Percentiles rank a stretch among this genome's conserved stretches.
Evolutionary conservation across 2,888 invertebrate species (phyloP).

Genomic region (Yponomeuta sedellus): DNA sequence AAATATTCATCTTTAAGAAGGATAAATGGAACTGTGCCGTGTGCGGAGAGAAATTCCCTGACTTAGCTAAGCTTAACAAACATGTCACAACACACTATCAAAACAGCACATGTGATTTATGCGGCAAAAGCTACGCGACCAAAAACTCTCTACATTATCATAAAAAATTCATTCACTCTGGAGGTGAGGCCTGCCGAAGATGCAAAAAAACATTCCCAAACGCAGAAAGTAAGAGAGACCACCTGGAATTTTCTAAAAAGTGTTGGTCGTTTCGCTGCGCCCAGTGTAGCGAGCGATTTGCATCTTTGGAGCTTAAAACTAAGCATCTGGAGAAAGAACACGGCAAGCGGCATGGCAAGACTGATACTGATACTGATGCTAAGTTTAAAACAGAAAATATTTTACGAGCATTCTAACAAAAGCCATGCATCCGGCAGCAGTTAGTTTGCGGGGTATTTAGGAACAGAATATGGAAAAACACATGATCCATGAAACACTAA

Average conservation of each 20-base stretch:
- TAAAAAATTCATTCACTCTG: constrained; percentile 46
- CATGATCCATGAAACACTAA: background rate
- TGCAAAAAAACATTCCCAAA: constrained; percentile 53
- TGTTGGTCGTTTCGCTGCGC: constrained; percentile 55
- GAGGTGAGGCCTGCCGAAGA: constrained; percentile 46
- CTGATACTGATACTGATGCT: too few relatives aligned
- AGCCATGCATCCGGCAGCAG: constrained; percentile 28
- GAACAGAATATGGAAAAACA: background rate
- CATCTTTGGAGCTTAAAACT: constrained; percentile 55
- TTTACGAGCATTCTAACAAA: constrained; percentile 51
- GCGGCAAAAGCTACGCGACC: constrained; percentile 51
- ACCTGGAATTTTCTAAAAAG: constrained; percentile 39
- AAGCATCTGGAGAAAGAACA: constrained; percentile 47
- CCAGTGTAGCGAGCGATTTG: constrained; percentile 52
- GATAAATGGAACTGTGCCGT: constrained; percentile 49
- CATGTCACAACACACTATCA: constrained; percentile 57
- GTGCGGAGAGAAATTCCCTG: constrained; percentile 47
- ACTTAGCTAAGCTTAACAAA: constrained; percentile 46
- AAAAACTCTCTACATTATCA: constrained; percentile 55
- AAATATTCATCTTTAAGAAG: constrained; percentile 49
- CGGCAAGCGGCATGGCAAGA: constrained; percentile 28
- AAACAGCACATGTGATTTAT: constrained; percentile 55
- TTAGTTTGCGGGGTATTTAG: background rate
- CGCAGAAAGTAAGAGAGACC: constrained; percentile 42
- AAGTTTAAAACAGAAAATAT: too few relatives aligned